Evolutionary conservation across 2,797 vertebrate genomes (phyloP), one percentile per base, ranked within the genome.

Genomic region (Lutjanus campechanus): DNA sequence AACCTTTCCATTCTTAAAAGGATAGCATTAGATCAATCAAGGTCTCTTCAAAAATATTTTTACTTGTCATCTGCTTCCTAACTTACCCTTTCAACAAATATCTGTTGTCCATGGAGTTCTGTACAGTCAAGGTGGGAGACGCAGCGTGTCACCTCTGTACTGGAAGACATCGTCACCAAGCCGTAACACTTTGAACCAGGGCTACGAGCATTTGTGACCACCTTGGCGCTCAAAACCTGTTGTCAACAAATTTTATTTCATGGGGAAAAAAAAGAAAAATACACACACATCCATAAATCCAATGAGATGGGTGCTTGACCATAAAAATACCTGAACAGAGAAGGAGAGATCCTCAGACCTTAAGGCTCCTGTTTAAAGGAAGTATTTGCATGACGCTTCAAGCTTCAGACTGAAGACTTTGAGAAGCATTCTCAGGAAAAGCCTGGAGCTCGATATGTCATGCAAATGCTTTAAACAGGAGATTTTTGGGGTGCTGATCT

Each of bases 151-250:
- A 98, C 97, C 79, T 99, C 98, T 11, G 96, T 95, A 59, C 97
- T 97, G 7, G 97, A 98, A 3, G 98, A 99, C 98, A 99, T 98
- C 0, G 97, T 99, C 59, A 99, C 98, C 83, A 99, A 95, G 66
- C 98, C 98, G 0, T 99, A 99, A 92, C 98, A 99, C 83, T 98
- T 98, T 58, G 98, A 97, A 66, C 98, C 97, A 0, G 98, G 98
- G 92, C 98, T 99, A 69, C 98, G 97, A 55, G 98, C 98, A 71
- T 98, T 99, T 69, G 98, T 99, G 58, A 99, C 98, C 77, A 99
- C 98, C 86, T 99, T 99, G 81, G 98, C 98, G 81, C 97, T 98
- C 84, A 98, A 95, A 67, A 99, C 98, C 98, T 99, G 81, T 76
- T 17, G 55, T 3, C 17, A 67, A 81, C 11, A 81, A 67, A 65